A percentile compares a stretch with the other conserved stretches of the same genome.
Conservation (phyloP, 1,140 invertebrate genomes). For the Chionoecetes opilio region DNA sequence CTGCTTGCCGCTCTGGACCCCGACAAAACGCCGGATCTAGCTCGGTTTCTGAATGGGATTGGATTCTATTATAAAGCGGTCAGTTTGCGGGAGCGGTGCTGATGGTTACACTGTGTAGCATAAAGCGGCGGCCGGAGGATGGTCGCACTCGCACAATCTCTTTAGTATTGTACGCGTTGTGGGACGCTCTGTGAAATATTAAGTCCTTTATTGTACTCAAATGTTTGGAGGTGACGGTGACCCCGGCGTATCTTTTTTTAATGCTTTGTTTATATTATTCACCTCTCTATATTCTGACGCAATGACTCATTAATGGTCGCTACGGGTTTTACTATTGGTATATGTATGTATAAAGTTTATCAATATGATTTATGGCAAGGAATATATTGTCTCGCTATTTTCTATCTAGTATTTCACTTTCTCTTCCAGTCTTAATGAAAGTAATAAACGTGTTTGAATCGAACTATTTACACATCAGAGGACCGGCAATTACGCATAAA, state of each 20-base stretch:
- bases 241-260: background rate
- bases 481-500: slow-evolving; percentile 39
- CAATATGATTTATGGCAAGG: background rate
- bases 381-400: background rate
- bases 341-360: no score
- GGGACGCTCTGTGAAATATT: background rate
- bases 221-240: background rate
- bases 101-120: slow-evolving; percentile 28
- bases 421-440: background rate
- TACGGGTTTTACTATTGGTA: background rate
- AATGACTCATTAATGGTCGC: background rate
- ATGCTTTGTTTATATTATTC: slow-evolving; percentile 5
- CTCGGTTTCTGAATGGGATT: slow-evolving; percentile 8
- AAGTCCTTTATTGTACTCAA: slow-evolving; percentile 6
- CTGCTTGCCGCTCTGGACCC: slow-evolving; percentile 22
- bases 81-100: slow-evolving; percentile 23
- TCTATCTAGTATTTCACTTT: background rate
- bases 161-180: slow-evolving; percentile 29
- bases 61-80: slow-evolving; percentile 29
- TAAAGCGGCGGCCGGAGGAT: slow-evolving; percentile 6
- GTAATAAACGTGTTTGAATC: background rate
- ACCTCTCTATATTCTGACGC: background rate
- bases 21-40: slow-evolving; percentile 6
- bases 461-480: background rate
- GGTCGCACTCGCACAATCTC: slow-evolving; percentile 5